These are phyloP conservation scores for Propsilocerus akamusi DNA, from an alignment of 1,140 invertebrate genomes.

Conservation along the genomic window DNA sequence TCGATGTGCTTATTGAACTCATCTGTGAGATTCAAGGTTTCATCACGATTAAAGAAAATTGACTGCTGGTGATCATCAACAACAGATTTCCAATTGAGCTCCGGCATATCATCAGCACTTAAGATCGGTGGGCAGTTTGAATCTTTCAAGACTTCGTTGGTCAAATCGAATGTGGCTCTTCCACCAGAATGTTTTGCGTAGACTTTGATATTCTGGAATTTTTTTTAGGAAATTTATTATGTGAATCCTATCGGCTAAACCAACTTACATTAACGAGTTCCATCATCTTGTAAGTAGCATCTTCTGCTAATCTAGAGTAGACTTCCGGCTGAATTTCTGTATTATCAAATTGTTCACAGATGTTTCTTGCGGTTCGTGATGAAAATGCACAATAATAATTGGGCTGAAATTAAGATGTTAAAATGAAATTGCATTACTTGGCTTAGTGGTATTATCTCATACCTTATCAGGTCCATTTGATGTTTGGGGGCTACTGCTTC, in stretches of 20 bases:
- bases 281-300: slow-evolving; percentile 23
- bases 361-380: slow-evolving; percentile 18
- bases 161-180: slow-evolving; percentile 18
- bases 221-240: neutral
- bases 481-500: neutral
- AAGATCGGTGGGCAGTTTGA: slow-evolving; percentile 19
- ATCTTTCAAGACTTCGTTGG: slow-evolving; percentile 23
- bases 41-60: neutral
- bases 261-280: slow-evolving; percentile 18
- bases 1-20: neutral
- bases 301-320: slow-evolving; percentile 18
- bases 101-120: slow-evolving; percentile 18
- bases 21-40: neutral
- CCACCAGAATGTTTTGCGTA: slow-evolving; percentile 21
- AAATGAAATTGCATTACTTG: slow-evolving; percentile 7
- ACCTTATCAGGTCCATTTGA: slow-evolving; percentile 1
- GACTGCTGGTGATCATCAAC: neutral
- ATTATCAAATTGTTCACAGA: slow-evolving; percentile 23
- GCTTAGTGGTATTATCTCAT: slow-evolving; percentile 4
- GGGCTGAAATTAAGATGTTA: slow-evolving; percentile 5
- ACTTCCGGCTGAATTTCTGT: slow-evolving; percentile 19
- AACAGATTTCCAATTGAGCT: neutral
- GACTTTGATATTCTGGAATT: slow-evolving; percentile 18
- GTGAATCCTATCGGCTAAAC: neutral
- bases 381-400: slow-evolving; percentile 14